Evolutionary conservation across 1,140 invertebrate genomes (phyloP), one percentile per base, ranked within the genome.

Genomic region (Anastatus disparis): DNA sequence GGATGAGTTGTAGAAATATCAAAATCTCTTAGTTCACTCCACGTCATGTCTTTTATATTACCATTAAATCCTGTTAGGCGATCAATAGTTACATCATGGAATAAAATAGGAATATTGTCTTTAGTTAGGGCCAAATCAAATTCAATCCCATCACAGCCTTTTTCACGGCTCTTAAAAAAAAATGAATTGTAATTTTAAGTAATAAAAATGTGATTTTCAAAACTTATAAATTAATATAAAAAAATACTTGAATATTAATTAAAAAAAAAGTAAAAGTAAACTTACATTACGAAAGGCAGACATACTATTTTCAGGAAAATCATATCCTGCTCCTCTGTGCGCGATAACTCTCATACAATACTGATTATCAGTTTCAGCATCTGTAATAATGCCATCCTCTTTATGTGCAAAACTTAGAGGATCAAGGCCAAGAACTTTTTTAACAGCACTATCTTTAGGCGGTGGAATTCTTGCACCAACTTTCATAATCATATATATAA

Each of bases 231-330:
- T 35, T 10, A 6, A 35, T 35, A 35, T 35, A 6, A 35, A 35
- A 35, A 6, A 35, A 35, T 35, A 35, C 4, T 35, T 35, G 31
- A 35, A 10, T 35, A 35, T 35, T 6, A 35, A 35, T 35, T 35
- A 35, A 6, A 35, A 35, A 35, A 59, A 29, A 44, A 55, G 35
- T 40, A 38, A 12, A 63, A 59, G 53, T n/a, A 29, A 70, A 77
- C 87, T 87, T 84, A 92, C 91, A 84, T 90, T 87, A 87, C 88
- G 89, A 77, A 93, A 90, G 24, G 91, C 91, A 66, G 87, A 83
- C 72, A 93, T 78, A 69, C 90, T 93, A 79, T 93, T 93, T 82
- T 93, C 92, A 15, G 92, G 92, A 15, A 90, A 91, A 85, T 93
- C 91, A 26, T 90, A 84, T 42, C 87, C 89, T 42, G 90, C 91